These are phyloP conservation scores for Rynchops niger DNA, from an alignment of 2,113 vertebrate genomes.

Conservation along the genomic window DNA sequence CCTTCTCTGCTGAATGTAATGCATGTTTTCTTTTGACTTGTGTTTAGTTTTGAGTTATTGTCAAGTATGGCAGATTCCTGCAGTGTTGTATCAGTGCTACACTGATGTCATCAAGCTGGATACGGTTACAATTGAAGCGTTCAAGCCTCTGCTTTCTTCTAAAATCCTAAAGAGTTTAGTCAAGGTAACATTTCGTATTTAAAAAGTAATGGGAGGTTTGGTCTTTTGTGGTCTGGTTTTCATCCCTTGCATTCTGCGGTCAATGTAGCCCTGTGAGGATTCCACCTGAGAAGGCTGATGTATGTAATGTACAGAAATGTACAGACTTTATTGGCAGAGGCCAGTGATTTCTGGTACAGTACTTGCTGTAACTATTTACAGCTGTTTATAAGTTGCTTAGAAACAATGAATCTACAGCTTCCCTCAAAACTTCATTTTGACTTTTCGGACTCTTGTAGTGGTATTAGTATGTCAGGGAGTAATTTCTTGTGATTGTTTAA, in stretches of 20 bases:
- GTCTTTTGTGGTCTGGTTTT: neutral
- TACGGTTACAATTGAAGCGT: conserved; percentile 85
- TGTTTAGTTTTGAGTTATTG: conserved; percentile 89
- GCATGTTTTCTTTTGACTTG: rapidly evolving
- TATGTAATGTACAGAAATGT: neutral
- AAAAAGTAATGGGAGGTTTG: neutral
- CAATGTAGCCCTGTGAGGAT: neutral
- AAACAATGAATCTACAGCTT: neutral
- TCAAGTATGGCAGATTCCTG: conserved; percentile 85
- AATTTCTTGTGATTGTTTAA: neutral
- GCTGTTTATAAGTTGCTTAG: neutral
- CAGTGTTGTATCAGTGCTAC: conserved; percentile 88
- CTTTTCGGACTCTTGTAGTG: neutral
- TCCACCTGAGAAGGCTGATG: neutral
- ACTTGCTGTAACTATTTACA: neutral
- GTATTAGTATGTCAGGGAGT: neutral
- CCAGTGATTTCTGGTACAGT: neutral
- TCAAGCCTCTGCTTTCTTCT: conserved; percentile 80
- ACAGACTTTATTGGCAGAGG: neutral
- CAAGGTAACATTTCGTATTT: conserved; percentile 76
- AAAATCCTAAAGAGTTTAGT: conserved; percentile 72
- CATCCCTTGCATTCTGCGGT: neutral
- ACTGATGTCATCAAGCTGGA: conserved; percentile 87
- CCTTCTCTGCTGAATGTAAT: neutral
- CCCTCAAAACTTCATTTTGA: neutral